Conservation (phyloP, 2,797 vertebrate genomes). For the Scomberomorus guttatus region DNA sequence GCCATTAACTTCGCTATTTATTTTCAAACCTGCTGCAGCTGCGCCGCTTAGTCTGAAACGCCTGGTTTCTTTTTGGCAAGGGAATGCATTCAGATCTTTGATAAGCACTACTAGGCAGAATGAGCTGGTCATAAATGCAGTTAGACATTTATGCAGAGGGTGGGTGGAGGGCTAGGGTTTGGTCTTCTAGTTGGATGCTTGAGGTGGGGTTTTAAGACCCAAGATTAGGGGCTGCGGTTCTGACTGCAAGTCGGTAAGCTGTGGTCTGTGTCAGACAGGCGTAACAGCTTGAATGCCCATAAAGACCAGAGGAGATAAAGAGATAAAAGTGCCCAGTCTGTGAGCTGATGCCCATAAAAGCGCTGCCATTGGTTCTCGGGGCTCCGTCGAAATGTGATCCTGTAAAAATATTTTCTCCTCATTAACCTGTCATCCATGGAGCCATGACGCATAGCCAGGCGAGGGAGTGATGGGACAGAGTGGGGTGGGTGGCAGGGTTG, state of each 20-base stretch:
- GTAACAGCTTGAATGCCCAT: constrained; percentile 61
- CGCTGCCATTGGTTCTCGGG: constrained; percentile 77
- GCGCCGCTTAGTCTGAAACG: constrained; percentile 68
- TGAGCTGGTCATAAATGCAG: constrained; percentile 45
- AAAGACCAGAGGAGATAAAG: constrained; percentile 80
- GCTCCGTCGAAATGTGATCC: constrained; percentile 83
- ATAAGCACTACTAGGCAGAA: constrained; percentile 57
- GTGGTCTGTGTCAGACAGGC: constrained; percentile 73
- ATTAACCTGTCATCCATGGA: constrained; percentile 88
- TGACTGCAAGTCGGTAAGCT: constrained; percentile 56
- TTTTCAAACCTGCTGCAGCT: constrained; percentile 80
- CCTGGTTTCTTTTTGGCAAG: constrained; percentile 51
- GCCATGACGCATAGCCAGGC: constrained; percentile 76
- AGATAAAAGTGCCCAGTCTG: constrained; percentile 80
- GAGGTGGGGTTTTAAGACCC: constrained; percentile 62
- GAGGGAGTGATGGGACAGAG: constrained; percentile 63
- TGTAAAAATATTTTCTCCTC: constrained; percentile 91
- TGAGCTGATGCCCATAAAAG: constrained; percentile 82
- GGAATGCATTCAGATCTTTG: constrained; percentile 56
- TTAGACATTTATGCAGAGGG: constrained; percentile 29
- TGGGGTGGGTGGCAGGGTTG: constrained; percentile 52
- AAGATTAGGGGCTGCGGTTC: constrained; percentile 58
- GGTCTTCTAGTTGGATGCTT: constrained; percentile 40
- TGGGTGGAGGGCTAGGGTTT: constrained; percentile 42
- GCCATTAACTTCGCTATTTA: constrained; percentile 84